These are phyloP conservation scores for Lydus trimaculatus DNA, from an alignment of 2,888 invertebrate genomes.

Conservation along the genomic window DNA sequence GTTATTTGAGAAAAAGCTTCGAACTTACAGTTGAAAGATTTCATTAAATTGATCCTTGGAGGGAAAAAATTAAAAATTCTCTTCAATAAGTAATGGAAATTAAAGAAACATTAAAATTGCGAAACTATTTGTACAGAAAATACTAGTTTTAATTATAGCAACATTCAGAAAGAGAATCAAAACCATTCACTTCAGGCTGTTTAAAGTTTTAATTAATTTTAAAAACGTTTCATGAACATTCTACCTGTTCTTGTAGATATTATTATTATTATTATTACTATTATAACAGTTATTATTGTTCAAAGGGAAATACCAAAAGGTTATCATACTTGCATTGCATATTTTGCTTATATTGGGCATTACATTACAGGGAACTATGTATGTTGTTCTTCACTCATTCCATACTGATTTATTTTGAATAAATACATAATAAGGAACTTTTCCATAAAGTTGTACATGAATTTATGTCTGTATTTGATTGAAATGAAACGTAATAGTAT, in stretches of 20 bases:
- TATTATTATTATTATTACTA: background rate
- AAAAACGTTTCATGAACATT: slow-evolving; percentile 28
- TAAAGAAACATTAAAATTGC: background rate
- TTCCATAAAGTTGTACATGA: background rate
- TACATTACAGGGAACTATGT: too few relatives aligned
- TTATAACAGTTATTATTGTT: too few relatives aligned
- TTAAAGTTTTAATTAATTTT: slow-evolving; percentile 30
- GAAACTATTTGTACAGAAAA: background rate
- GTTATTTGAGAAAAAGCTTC: background rate
- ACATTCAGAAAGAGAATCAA: slow-evolving; percentile 1
- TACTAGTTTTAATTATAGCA: slow-evolving; percentile 2
- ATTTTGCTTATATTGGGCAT: too few relatives aligned
- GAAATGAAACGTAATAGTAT: slow-evolving; percentile 29
- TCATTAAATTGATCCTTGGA: background rate
- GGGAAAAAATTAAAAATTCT: background rate
- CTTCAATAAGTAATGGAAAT: background rate
- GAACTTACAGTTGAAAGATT: background rate
- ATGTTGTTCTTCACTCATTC: background rate
- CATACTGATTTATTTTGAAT: background rate
- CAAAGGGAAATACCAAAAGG: background rate
- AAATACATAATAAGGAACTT: background rate
- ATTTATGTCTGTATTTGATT: background rate
- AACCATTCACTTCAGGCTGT: slow-evolving; percentile 5
- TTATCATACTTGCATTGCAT: too few relatives aligned
- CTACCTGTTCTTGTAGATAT: slow-evolving; percentile 16